These are phyloP conservation scores for Octonoba sinensis DNA, from an alignment of 2,888 invertebrate species.

Conservation along the genomic window DNA sequence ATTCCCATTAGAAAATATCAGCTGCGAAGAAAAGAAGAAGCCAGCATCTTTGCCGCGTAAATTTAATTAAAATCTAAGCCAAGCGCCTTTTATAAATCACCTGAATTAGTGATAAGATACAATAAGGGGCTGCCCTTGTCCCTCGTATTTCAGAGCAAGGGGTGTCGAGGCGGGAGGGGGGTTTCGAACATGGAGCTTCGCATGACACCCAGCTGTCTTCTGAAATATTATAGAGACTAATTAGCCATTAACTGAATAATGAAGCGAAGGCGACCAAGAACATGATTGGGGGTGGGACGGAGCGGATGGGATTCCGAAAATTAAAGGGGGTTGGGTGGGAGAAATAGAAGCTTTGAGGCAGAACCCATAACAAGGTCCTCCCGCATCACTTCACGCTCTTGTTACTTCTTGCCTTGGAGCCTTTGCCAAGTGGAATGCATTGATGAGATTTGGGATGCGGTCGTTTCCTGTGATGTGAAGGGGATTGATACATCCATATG, in stretches of 20 bases:
- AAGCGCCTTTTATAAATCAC: slow-evolving; percentile 58
- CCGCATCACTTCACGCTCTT: slow-evolving; percentile 28
- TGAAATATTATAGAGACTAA: slow-evolving; percentile 64
- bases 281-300: slow-evolving; percentile 44
- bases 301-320: neutral
- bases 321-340: slow-evolving; percentile 34
- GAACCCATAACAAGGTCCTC: slow-evolving; percentile 40
- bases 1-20: slow-evolving; percentile 35
- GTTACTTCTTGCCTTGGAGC: slow-evolving; percentile 50
- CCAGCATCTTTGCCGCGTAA: slow-evolving; percentile 39
- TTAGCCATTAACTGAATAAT: slow-evolving; percentile 63
- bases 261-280: slow-evolving; percentile 48
- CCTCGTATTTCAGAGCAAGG: slow-evolving; percentile 30
- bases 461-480: neutral
- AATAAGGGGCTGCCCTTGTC: slow-evolving; percentile 14
- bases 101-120: slow-evolving; percentile 64
- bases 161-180: slow-evolving; percentile 6
- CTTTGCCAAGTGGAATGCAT: slow-evolving; percentile 34
- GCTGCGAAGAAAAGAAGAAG: slow-evolving; percentile 3
- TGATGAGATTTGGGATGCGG: slow-evolving; percentile 37
- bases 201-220: slow-evolving; percentile 61
- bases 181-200: slow-evolving; percentile 11
- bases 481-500: no score
- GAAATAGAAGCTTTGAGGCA: slow-evolving; percentile 37
- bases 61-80: slow-evolving; percentile 62